A percentile compares a stretch with the other conserved stretches of the same genome.
Conservation (phyloP, 2,797 vertebrate genomes). For the Hoplostethus mediterraneus region DNA sequence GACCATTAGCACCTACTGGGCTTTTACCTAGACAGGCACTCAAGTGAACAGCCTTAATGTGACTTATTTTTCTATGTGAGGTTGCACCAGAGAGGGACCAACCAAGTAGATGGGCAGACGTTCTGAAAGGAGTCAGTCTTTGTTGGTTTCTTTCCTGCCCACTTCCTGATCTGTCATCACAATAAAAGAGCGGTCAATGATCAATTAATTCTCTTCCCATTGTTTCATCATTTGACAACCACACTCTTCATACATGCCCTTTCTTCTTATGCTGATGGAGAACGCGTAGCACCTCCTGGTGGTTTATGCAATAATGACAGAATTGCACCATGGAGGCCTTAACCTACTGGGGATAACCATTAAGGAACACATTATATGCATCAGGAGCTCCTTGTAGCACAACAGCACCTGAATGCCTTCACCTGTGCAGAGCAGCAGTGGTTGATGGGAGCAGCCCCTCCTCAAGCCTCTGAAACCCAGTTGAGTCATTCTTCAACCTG, state of each 20-base stretch:
- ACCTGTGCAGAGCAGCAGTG: too few relatives aligned
- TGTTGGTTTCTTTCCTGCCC: background rate
- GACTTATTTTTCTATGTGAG: background rate
- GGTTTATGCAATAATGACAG: background rate
- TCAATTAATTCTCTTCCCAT: background rate
- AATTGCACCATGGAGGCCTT: too few relatives aligned
- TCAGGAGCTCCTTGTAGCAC: too few relatives aligned
- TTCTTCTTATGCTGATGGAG: background rate
- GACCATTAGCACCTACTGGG: background rate
- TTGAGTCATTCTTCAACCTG: too few relatives aligned
- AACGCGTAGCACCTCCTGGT: background rate
- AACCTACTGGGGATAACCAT: too few relatives aligned
- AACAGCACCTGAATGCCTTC: too few relatives aligned
- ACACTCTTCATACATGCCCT: background rate
- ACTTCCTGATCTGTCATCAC: conserved; percentile 10
- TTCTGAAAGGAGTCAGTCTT: background rate
- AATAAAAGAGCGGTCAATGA: conserved; percentile 1
- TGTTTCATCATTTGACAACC: background rate
- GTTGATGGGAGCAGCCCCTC: too few relatives aligned
- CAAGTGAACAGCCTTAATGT: background rate
- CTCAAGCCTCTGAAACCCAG: too few relatives aligned
- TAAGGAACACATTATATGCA: too few relatives aligned
- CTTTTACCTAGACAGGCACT: conserved; percentile 6
- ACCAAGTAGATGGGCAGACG: conserved; percentile 15
- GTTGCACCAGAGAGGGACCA: conserved; percentile 21